Base-by-base conservation (phyloP, 2,888 invertebrate genomes). In the Ophion obscuratus region DNA sequence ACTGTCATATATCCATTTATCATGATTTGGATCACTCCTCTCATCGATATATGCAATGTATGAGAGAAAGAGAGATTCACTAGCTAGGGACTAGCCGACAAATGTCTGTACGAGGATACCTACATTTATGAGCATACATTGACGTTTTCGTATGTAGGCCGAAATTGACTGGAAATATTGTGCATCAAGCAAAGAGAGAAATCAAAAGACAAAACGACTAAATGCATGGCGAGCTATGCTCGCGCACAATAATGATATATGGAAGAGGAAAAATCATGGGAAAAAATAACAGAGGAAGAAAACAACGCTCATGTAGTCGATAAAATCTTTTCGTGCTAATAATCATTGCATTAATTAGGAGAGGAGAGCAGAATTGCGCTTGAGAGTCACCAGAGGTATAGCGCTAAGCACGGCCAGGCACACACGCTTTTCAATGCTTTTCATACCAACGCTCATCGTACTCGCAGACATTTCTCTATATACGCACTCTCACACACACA, bases 241-340 rank as follows among this genome's bases (percentile, higher is more conserved):
- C 10, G 57, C 31, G 71, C 47, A n/a, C n/a, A 44, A 24, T 40
- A 67, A 44, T 67, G 17, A 68, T 68, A 44, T 31, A 70, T 47
- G 53, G 27, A 47, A 17, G 53, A 70, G 53, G 11, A 71, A 53
- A 71, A n/a, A 70, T 24, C 1, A 57, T 24, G 40, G 53, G 66
- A 78, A 59, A 68, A 53, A 5, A 20, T 24, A 24, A 11, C 20
- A 44, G 77, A 81, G 71, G 70, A 62, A 74, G n/a, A 70, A 62
- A 64, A 61, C 24, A 64, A 70, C 31, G 36, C 24, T 40, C 27
- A 61, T 36, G 44, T 27, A 40, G 40, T 84, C 89, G 92, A 92
- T 92, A 92, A 88, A 87, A 92, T 92, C 92, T 92, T 92, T 90
- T 92, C 92, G 92, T 91, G 92, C 92, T 92, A 91, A 92, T 92